Base-by-base conservation (phyloP, 2,797 vertebrate genomes). In the Columba guinea region DNA sequence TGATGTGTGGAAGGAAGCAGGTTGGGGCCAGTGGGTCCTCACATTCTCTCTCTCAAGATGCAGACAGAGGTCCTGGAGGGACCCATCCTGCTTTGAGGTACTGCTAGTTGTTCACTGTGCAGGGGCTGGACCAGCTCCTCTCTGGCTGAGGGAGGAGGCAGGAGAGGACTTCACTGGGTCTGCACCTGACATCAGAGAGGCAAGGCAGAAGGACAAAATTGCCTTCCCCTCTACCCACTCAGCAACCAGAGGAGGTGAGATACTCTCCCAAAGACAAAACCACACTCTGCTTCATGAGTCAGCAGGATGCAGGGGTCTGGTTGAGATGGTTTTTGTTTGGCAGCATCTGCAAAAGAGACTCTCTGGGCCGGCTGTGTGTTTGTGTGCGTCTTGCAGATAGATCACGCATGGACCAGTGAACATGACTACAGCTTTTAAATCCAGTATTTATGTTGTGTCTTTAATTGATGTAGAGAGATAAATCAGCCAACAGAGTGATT, bases 391-490 rank as follows among this genome's bases (percentile, higher is more conserved):
- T 82, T 89, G 70, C 67, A 85, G 84, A 94, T 95, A 92, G 90
- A 90, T 95, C 74, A 64, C 1, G 0, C 75, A 71, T 39, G 65
- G 86, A 84, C 73, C 82, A 85, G 58, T 81, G 84, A 90, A 75
- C 59, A 84, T 71, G 82, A 87, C 69, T 89, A n/a, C 68, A 92
- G 82, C 84, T 92, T 92, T 90, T 95, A 85, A 94, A 92, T 89
- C 82, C 65, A 68, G 91, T 91, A 78, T 95, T 96, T 96, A 87
- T 92, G 65, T 94, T 93, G 73, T 94, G 83, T 94, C 76, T 91
- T 95, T 81, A 92, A 75, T 90, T 92, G 87, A 81, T 90, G 73
- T 67, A 62, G 76, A 62, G 70, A 63, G 79, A 30, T 52, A 93
- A 91, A 55, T 92, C 79, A 83, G 73, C 89, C 87, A 96, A 89